These are phyloP conservation scores for Diachasma alloeum DNA, from an alignment of 1,140 invertebrate genomes.

Conservation along the genomic window DNA sequence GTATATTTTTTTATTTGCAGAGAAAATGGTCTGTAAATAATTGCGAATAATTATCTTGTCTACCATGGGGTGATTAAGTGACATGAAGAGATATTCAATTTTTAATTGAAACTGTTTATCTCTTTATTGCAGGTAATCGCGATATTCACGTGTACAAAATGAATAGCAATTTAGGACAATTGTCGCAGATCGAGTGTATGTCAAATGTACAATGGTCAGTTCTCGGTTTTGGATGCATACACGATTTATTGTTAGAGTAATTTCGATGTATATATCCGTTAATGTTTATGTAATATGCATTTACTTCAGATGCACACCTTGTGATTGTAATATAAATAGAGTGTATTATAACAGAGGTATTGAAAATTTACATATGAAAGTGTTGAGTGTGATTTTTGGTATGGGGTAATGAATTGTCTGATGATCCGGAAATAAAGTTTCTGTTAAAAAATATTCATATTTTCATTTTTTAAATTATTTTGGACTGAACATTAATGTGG, in stretches of 20 bases:
- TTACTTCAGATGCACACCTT: background rate
- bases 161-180: background rate
- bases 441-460: background rate
- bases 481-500: too few relatives aligned
- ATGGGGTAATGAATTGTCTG: background rate
- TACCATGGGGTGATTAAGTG: background rate
- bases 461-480: background rate
- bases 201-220: background rate
- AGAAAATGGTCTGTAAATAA: background rate
- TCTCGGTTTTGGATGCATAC: background rate
- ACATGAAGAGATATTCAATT: background rate
- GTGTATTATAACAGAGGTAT: background rate
- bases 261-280: background rate
- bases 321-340: slow-evolving; percentile 8
- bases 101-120: too few relatives aligned
- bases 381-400: background rate
- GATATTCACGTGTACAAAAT: background rate
- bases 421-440: background rate
- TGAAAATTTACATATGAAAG: background rate
- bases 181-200: background rate
- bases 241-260: background rate
- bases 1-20: slow-evolving; percentile 12
- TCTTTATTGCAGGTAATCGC: too few relatives aligned
- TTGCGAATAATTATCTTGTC: background rate
- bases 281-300: background rate